These are phyloP conservation scores for Pammene aurita DNA, from an alignment of 2,888 invertebrate genomes.

Conservation along the genomic window DNA sequence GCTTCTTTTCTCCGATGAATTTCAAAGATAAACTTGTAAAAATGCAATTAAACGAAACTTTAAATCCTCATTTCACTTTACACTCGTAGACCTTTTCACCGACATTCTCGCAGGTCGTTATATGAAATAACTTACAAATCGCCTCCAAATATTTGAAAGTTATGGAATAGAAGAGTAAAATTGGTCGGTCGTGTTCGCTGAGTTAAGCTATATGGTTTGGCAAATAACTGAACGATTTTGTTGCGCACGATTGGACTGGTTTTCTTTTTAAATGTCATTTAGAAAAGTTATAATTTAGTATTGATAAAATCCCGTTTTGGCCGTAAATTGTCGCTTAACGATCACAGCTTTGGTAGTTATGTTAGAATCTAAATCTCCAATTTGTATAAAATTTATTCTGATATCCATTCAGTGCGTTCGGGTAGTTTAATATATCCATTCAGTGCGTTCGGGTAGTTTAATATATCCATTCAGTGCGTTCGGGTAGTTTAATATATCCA, in stretches of 20 bases:
- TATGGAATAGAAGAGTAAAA: slow-evolving; percentile 30
- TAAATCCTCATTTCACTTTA: slow-evolving; percentile 33
- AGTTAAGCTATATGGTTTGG: slow-evolving; percentile 38
- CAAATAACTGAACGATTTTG: slow-evolving; percentile 35
- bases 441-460: too few species aligned
- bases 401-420: too few species aligned
- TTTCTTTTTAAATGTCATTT: slow-evolving; percentile 22
- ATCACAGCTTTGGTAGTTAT: not conserved
- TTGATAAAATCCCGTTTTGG: not conserved
- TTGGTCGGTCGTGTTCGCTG: slow-evolving; percentile 32
- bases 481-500: too few species aligned
- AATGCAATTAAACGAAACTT: slow-evolving; percentile 27
- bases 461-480: too few species aligned
- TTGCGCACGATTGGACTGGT: slow-evolving; percentile 35
- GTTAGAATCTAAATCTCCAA: too few species aligned
- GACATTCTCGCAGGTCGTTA: slow-evolving; percentile 29
- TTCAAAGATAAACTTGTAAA: slow-evolving; percentile 20
- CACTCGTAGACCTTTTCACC: slow-evolving; percentile 24
- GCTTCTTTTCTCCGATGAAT: slow-evolving; percentile 13
- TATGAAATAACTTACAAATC: slow-evolving; percentile 37
- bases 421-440: too few species aligned
- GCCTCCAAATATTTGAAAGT: slow-evolving; percentile 43
- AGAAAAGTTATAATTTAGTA: slow-evolving; percentile 18
- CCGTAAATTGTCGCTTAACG: not conserved
- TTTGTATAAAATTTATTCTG: too few species aligned